Percentiles rank a stretch among this genome's conserved stretches.
Evolutionary conservation across 2,888 invertebrate species (phyloP).

Genomic region (Camponotus fellah): DNA sequence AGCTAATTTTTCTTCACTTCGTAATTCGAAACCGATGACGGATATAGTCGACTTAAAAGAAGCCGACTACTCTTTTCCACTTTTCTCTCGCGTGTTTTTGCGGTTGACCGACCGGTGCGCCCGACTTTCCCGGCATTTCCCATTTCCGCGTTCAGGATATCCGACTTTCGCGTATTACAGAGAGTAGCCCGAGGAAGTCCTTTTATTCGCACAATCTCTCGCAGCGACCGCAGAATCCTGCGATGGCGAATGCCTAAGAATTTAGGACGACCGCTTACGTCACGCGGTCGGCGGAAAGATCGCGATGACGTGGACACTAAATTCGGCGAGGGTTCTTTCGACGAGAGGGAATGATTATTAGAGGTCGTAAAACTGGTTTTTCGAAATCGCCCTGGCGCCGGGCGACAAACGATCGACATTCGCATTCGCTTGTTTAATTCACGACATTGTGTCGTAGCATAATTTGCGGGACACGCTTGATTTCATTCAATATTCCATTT

Average conservation of each 20-base stretch:
- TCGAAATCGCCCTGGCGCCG: slow-evolving; percentile 48
- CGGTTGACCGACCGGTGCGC: neutral
- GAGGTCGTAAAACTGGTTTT: slow-evolving; percentile 45
- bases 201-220: slow-evolving; percentile 46
- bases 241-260: slow-evolving; percentile 63
- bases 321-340: slow-evolving; percentile 50
- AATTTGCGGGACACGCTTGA: slow-evolving; percentile 39
- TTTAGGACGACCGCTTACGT: slow-evolving; percentile 64
- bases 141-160: slow-evolving; percentile 32
- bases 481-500: slow-evolving; percentile 54
- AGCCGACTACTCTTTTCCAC: slow-evolving; percentile 34
- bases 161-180: slow-evolving; percentile 54
- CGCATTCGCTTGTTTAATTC: slow-evolving; percentile 42
- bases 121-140: slow-evolving; percentile 34
- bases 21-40: slow-evolving; percentile 18
- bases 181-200: slow-evolving; percentile 41
- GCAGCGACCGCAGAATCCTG: slow-evolving; percentile 41
- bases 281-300: slow-evolving; percentile 55
- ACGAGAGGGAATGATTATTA: slow-evolving; percentile 31
- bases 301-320: slow-evolving; percentile 64
- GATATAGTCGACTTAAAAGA: slow-evolving; percentile 8
- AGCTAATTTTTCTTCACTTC: slow-evolving; percentile 1
- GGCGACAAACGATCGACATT: neutral
- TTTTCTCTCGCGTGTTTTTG: slow-evolving; percentile 36
- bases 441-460: slow-evolving; percentile 23